Percentiles rank a stretch among this genome's conserved stretches.
Conservation (phyloP, 1,140 invertebrate species). For the Wiebesia pumilae region DNA sequence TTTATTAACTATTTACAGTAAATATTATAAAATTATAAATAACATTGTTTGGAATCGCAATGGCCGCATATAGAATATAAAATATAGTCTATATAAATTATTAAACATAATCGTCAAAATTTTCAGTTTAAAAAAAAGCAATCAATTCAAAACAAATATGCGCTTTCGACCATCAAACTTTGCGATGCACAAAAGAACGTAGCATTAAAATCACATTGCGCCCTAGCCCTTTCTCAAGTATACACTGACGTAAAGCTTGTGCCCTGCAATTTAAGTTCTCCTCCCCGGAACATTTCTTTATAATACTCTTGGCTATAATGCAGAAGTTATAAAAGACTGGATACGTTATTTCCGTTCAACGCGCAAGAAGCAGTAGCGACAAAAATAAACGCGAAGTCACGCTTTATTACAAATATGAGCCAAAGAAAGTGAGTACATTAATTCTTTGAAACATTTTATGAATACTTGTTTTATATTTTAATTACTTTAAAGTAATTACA, state of each 20-base stretch:
- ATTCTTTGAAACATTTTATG: neutral
- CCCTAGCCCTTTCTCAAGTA: conserved; percentile 22
- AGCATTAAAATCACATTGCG: conserved; percentile 3
- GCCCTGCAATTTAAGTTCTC: conserved; percentile 37
- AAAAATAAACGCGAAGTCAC: neutral
- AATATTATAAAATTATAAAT: too few species aligned
- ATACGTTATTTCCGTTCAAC: conserved; percentile 35
- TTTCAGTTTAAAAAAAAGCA: too few species aligned
- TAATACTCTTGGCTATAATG: conserved; percentile 12
- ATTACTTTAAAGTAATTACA: neutral
- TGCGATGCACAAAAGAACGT: neutral
- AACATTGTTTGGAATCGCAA: too few species aligned
- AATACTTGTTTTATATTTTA: neutral
- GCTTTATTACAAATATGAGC: neutral
- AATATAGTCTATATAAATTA: too few species aligned
- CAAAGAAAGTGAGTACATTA: neutral
- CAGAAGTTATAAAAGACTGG: conserved; percentile 35
- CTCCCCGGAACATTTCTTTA: conserved; percentile 21
- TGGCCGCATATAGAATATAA: too few species aligned
- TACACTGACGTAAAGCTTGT: conserved; percentile 28
- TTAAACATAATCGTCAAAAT: too few species aligned
- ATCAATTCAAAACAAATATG: too few species aligned
- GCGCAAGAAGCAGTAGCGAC: neutral
- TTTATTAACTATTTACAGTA: too few species aligned
- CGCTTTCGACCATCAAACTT: neutral